Base-by-base conservation (phyloP, 1,140 invertebrate genomes). In the Drepana arcuata region DNA sequence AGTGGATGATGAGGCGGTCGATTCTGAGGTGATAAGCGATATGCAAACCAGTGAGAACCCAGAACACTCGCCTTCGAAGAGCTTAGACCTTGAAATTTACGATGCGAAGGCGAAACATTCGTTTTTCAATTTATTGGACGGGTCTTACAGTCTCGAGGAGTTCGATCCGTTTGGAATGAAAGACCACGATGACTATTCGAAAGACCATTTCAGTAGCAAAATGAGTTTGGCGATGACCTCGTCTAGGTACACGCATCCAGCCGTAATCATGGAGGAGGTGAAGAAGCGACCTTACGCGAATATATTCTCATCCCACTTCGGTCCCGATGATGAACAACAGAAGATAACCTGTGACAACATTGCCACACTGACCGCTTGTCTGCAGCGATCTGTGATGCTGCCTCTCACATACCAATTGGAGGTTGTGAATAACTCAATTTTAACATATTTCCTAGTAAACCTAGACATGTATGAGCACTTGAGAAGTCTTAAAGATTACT, bases 401-500 rank as follows among this genome's bases (percentile, higher is more conserved):
- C 91, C 91, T 0, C 53, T 92, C 1, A 84, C 84, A n/a, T 86
- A 87, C 14, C 90, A 92, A 55, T 85, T 88, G 30, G 86, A 86
- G 30, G 77, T 93, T 3, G 85, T 91, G 0, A 91, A 91, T 37
- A 89, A 88, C 34, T 91, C 91, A 7, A 86, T 92, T 10, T 72
- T 93, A 21, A 90, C 89, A 30, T 88, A 90, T 54, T 88, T 91
- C 38, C 68, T 93, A 0, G 75, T 88, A 0, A 88, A 92, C 35
- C 72, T 89, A 6, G 84, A 89, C 25, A 85, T 91, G 48, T 84
- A 92, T 7, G 85, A 88, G 7, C 91, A 93, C 67, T 77, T 93
- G 11, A 86, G 87, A 10, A 90, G 87, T 60, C 59, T 93, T 0
- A 84, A 90, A 6, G 89, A 90, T 53, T 92, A 90, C 34, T 93